Percentiles rank a stretch among this genome's conserved stretches.
Evolutionary conservation across 2,113 vertebrate genomes (phyloP).

Genomic region (Calcarius ornatus): DNA sequence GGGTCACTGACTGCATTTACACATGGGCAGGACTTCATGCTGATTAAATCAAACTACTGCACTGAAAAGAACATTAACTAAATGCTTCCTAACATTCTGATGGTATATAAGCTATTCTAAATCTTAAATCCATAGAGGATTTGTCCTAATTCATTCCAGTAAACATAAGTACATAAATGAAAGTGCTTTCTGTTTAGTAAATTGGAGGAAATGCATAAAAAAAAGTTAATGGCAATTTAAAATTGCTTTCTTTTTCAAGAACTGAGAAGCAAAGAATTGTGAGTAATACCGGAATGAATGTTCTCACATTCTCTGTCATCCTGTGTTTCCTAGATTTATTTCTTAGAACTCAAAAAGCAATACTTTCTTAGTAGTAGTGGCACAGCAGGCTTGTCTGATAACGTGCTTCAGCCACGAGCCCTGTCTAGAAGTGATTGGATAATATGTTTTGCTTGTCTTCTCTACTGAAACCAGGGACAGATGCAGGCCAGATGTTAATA

Average conservation of each 20-base stretch:
- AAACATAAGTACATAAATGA: neutral
- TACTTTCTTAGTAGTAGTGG: neutral
- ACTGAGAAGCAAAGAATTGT: neutral
- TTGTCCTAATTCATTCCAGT: neutral
- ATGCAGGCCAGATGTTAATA: neutral
- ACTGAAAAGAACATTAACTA: slow-evolving; percentile 19
- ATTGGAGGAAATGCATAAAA: neutral
- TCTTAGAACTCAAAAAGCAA: neutral
- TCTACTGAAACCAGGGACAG: neutral
- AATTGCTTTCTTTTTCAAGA: neutral
- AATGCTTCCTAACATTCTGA: neutral
- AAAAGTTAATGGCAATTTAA: neutral
- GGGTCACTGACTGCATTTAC: slow-evolving; percentile 23
- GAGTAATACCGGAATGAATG: neutral
- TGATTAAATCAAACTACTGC: slow-evolving; percentile 33
- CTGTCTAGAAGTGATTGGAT: neutral
- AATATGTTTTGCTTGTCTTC: neutral
- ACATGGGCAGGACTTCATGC: neutral
- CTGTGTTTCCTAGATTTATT: neutral
- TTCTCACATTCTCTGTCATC: neutral
- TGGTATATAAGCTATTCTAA: neutral
- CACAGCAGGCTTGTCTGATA: neutral
- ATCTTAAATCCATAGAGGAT: neutral
- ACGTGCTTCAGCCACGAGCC: neutral
- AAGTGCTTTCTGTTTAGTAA: neutral